Percentiles rank a stretch among this genome's conserved stretches.
These are phyloP conservation scores for Lapara coniferarum DNA, from an alignment of 2,888 invertebrate genomes.

Conservation along the genomic window DNA sequence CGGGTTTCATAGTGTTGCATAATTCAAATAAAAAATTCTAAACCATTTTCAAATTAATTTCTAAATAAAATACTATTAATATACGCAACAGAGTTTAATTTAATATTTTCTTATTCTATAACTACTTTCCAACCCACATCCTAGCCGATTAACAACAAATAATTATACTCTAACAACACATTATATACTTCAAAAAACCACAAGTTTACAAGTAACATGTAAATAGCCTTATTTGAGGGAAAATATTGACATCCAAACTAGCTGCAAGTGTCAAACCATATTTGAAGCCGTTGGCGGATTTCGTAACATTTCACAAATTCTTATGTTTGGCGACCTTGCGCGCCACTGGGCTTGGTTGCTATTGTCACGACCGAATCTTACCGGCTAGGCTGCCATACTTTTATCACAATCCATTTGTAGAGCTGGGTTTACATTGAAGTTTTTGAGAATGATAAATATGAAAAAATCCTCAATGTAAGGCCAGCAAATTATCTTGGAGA, in stretches of 20 bases:
- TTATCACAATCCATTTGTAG: slow-evolving; percentile 24
- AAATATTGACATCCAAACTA: neutral
- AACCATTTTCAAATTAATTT: too few species aligned
- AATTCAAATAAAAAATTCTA: too few species aligned
- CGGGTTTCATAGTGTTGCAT: neutral
- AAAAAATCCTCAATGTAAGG: too few species aligned
- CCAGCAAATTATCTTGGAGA: neutral
- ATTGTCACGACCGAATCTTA: slow-evolving; percentile 32
- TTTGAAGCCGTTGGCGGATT: slow-evolving; percentile 11
- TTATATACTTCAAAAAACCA: too few species aligned
- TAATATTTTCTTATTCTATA: too few species aligned
- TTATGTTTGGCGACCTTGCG: slow-evolving; percentile 18
- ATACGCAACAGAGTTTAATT: too few species aligned
- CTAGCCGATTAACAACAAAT: too few species aligned
- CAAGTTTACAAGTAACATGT: too few species aligned
- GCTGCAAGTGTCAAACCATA: neutral
- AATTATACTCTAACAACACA: too few species aligned
- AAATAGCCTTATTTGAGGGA: too few species aligned
- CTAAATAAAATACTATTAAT: too few species aligned
- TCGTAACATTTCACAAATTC: slow-evolving; percentile 24
- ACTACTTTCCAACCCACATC: too few species aligned
- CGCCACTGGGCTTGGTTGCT: slow-evolving; percentile 6
- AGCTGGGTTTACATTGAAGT: neutral
- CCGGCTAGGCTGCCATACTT: slow-evolving; percentile 25
- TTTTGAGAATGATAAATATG: neutral